These are phyloP conservation scores for Anseranas semipalmata DNA, from an alignment of 2,113 vertebrate genomes.

Conservation along the genomic window DNA sequence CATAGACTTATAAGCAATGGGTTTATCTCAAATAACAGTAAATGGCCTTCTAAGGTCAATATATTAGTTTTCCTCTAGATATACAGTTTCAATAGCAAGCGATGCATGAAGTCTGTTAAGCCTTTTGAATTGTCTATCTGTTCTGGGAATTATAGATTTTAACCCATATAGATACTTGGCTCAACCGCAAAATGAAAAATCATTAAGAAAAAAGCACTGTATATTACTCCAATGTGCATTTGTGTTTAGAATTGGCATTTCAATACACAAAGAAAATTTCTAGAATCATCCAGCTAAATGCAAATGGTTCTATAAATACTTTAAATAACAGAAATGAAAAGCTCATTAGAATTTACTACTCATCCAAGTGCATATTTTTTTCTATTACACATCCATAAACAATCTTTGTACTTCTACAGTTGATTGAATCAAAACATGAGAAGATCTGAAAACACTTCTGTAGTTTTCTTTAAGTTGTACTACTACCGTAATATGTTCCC, in stretches of 20 bases:
- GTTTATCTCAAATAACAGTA: constrained; percentile 43
- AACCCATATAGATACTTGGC: constrained; percentile 68
- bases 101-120: constrained; percentile 61
- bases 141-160: constrained; percentile 74
- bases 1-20: not conserved
- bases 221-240: constrained; percentile 42
- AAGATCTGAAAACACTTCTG: constrained; percentile 22
- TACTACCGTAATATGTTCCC: not conserved
- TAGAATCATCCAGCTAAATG: constrained; percentile 17
- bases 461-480: not conserved
- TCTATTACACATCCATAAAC: constrained; percentile 16
- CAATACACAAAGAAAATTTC: constrained; percentile 36
- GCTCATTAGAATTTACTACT: constrained; percentile 25
- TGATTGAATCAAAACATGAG: constrained; percentile 36
- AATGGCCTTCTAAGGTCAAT: constrained; percentile 58
- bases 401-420: constrained; percentile 10
- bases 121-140: constrained; percentile 70
- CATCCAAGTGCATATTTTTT: constrained; percentile 24
- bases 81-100: constrained; percentile 63
- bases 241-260: constrained; percentile 46
- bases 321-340: constrained; percentile 4
- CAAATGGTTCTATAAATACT: constrained; percentile 46
- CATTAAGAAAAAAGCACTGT: constrained; percentile 56
- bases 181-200: constrained; percentile 70
- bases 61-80: constrained; percentile 62